Base-by-base conservation (phyloP, 2,797 vertebrate species). In the Eulemur coronatus region DNA sequence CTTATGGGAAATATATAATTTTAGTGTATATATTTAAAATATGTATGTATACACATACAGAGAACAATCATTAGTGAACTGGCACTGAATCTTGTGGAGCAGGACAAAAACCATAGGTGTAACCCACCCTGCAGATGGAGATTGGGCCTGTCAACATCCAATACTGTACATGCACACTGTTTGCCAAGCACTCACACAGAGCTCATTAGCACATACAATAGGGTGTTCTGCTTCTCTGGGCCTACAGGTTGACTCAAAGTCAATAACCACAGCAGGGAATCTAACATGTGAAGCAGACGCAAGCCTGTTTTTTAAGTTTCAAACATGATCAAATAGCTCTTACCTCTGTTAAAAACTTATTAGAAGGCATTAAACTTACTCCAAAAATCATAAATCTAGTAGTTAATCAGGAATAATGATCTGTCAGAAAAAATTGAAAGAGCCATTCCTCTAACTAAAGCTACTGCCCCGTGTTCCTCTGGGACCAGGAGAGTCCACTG, bases 371-470 rank as follows among this genome's bases (percentile, higher is more conserved):
- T 84, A 96, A 80, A 86, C 90, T 92, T 94, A 95, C 20, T 93
- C 43, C 65, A 72, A 52, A 84, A 84, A 52, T 94, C 86, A 96
- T 95, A 96, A 90, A 89, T 91, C 59, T 92, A 93, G 55, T 78
- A 76, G 22, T 91, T 96, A 95, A 97, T 94, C 82, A 97, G 92
- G 50, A 96, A 84, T 95, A 43, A 97, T 92, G 85, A 91, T 81
- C 65, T 95, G 84, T 55, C 82, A 97, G 85, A 52, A 80, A 89
- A 95, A 84, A 17, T 12, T 43, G 81, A 24, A 93, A 89, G 93
- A 67, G 38, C 18, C 79, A 87, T 80, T 87, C 33, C 70, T 97
- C 61, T 92, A 82, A 93, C 50, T 82, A 89, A 92, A 92, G 30
- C 55, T 79, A 96, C 35, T 67, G 89, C 26, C 24, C 20, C 0